Conservation (phyloP, 2,888 invertebrate species). For the Harpalus rubripes region DNA sequence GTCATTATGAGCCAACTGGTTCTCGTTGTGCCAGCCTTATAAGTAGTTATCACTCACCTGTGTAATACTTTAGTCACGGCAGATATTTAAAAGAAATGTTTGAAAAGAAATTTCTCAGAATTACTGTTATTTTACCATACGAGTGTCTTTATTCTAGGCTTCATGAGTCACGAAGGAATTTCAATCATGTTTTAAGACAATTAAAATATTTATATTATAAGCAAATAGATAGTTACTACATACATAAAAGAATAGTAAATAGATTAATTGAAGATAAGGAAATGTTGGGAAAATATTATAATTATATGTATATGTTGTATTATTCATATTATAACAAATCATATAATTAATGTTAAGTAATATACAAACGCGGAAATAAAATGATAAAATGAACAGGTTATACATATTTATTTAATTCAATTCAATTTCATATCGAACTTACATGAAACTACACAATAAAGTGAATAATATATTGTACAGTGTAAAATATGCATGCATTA, state of each 20-base stretch:
- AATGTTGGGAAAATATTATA: too few species aligned
- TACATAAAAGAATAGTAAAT: neutral
- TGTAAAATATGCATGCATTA: too few species aligned
- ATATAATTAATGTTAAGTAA: too few species aligned
- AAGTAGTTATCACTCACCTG: conserved; percentile 5
- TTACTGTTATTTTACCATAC: conserved; percentile 12
- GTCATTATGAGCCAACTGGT: conserved; percentile 15
- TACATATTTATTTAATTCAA: too few species aligned
- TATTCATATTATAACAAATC: too few species aligned
- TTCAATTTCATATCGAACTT: too few species aligned
- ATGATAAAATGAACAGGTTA: too few species aligned
- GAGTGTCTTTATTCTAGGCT: conserved; percentile 1
- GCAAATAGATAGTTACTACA: neutral
- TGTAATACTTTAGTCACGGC: conserved; percentile 24
- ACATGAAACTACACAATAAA: too few species aligned
- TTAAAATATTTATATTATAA: neutral
- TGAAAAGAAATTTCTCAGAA: conserved; percentile 25
- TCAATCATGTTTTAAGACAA: neutral
- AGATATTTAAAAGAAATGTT: conserved; percentile 24
- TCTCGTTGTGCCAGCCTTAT: neutral
- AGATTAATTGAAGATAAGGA: neutral
- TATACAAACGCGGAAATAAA: too few species aligned
- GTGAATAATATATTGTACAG: too few species aligned
- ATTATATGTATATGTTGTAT: too few species aligned
- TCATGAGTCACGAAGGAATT: neutral